Evolutionary conservation across 2,113 vertebrate species (phyloP).

Genomic region (Baryphthengus martii): DNA sequence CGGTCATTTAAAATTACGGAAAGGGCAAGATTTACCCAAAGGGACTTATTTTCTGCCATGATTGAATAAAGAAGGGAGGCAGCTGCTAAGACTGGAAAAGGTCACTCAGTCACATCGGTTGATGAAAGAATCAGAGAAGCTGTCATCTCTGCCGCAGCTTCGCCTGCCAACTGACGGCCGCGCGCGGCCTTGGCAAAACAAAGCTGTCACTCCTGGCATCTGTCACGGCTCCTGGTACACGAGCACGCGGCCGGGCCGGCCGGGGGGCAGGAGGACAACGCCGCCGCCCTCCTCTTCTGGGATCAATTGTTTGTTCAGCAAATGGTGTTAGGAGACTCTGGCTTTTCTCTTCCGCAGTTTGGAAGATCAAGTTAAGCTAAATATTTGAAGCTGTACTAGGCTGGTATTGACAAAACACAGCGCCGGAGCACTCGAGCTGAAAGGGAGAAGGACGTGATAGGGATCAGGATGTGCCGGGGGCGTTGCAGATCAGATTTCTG

Average conservation of each 20-base stretch:
- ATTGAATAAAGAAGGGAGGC: constrained; percentile 73
- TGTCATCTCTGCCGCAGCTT: constrained; percentile 66
- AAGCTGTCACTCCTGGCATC: constrained; percentile 65
- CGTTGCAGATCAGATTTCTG: not conserved
- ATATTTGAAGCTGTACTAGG: constrained; percentile 54
- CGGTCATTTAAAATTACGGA: constrained; percentile 61
- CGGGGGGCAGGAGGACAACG: not conserved
- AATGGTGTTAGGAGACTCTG: constrained; percentile 23
- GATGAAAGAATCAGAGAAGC: constrained; percentile 75
- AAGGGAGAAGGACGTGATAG: not conserved
- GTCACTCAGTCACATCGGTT: constrained; percentile 74
- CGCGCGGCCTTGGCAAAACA: constrained; percentile 59
- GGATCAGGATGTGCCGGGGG: constrained; percentile 6
- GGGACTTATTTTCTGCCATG: constrained; percentile 59
- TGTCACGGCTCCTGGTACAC: not conserved
- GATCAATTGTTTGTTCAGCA: constrained; percentile 47
- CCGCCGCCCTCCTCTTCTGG: not conserved
- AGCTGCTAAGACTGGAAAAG: constrained; percentile 72
- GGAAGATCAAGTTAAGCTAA: constrained; percentile 65
- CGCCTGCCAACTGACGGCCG: constrained; percentile 56
- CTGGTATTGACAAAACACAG: constrained; percentile 25
- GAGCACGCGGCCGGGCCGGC: not conserved
- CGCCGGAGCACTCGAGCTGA: not conserved
- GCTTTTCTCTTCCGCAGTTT: constrained; percentile 25
- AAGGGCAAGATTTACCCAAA: constrained; percentile 53